Evolutionary conservation across 2,888 invertebrate species (phyloP), one percentile per base, ranked within the genome.

Genomic region (Theodoxus fluviatilis): DNA sequence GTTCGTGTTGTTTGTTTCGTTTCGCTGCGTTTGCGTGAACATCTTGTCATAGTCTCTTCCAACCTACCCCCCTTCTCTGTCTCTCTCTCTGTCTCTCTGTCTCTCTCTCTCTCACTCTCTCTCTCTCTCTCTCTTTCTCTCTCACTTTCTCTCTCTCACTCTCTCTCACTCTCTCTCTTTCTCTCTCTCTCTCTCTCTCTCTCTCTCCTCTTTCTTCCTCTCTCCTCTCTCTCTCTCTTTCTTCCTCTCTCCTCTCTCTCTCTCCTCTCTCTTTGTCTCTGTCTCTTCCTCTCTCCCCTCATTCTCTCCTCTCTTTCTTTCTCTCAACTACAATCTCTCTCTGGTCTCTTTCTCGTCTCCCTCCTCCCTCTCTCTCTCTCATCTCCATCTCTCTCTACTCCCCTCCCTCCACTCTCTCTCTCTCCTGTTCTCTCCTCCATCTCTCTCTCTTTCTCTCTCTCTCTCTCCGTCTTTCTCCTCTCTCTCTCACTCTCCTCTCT

Each of bases 11-110:
- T n/a, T n/a, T n/a, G n/a, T n/a, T n/a, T n/a, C n/a, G n/a, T n/a
- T n/a, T n/a, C n/a, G n/a, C n/a, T n/a, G n/a, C n/a, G n/a, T n/a
- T n/a, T n/a, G n/a, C n/a, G n/a, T n/a, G n/a, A n/a, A n/a, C n/a
- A n/a, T n/a, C n/a, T n/a, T n/a, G n/a, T n/a, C n/a, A n/a, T n/a
- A n/a, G n/a, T n/a, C n/a, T n/a, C n/a, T n/a, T n/a, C n/a, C n/a
- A n/a, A n/a, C n/a, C n/a, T n/a, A n/a, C n/a, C 43, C 25, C 31
- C 38, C 66, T 57, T 66, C 59, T 37, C 31, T 55, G 40, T 57
- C 31, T 49, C 55, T 68, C 3, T 59, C 68, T 33, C 28, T 61
- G 43, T 40, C 18, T 22, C 40, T 61, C 2, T 65, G 6, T 65
- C 52, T 22, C 40, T n/a, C 37, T 55, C 69, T 55, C 38, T 43